Evolutionary conservation across 2,113 vertebrate species (phyloP), one percentile per base, ranked within the genome.

Genomic region (Python bivittatus): DNA sequence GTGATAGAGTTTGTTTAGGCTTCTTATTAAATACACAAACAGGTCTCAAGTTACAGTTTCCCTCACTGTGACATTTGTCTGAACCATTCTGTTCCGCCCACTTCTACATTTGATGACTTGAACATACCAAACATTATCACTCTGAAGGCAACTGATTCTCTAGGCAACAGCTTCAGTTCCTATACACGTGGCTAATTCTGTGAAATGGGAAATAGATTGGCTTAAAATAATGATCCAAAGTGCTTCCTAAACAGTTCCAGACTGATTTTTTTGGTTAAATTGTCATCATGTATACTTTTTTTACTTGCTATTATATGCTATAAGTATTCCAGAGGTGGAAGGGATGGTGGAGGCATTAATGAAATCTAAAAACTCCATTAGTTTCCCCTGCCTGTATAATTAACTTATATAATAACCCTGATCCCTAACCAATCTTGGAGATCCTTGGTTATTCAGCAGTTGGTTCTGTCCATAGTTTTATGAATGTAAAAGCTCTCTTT

Each of bases 21-120:
- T 94, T 97, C 60, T 95, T 96, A 96, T 90, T 95, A 97, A 97
- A 95, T 95, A 96, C 96, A 96, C 95, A 97, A 96, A 97, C 0
- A 92, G 93, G 93, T 96, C 95, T 97, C 95, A 93, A 95, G 94
- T 97, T 97, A 96, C 97, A 96, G 95, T 57, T 0, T 86, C 58
- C 56, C 20, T n/a, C 42, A 60, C 29, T 61, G 56, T 91, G 57
- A 91, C n/a, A n/a, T 64, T 61, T 86, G 57, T 12, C 42, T 64
- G 90, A 86, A 60, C 44, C 6, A 53, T 48, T 60, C 20, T 86
- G 17, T 79, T 17, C 72, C 42, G 72, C 7, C 33, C 11, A 25
- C 5, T 27, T 90, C 33, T 54, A 90, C 68, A 25, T 57, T 84
- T 83, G 52, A 84, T 90, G 89, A 57, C 53, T 57, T 90, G 56